A percentile compares a stretch with the other conserved stretches of the same genome.
phyloP scores from a whole-genome alignment of 2,113 vertebrate species.

The Triplophysa tibetana region DNA sequence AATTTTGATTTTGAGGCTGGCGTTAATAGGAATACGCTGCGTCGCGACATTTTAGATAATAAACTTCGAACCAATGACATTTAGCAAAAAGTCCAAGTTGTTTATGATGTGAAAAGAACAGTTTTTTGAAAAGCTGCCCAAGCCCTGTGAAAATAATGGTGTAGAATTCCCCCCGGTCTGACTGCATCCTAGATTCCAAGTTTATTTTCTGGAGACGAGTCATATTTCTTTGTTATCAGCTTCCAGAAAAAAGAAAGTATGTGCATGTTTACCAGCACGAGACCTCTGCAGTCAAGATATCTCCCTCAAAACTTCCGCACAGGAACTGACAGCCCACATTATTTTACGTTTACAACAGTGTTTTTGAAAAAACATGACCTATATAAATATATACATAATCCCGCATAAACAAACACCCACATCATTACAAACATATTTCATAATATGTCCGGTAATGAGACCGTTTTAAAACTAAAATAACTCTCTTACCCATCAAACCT shows the following conservation, averaged over 20 bases:
- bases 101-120: not conserved
- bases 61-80: not conserved
- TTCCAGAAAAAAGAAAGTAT: constrained; percentile 38
- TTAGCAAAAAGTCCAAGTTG: not conserved
- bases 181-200: constrained; percentile 6
- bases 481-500: not conserved
- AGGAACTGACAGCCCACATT: constrained; percentile 23
- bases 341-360: not conserved
- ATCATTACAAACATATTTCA: not conserved
- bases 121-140: not conserved
- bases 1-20: not conserved
- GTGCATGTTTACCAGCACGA: constrained; percentile 24
- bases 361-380: not conserved
- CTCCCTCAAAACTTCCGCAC: not conserved
- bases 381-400: not conserved
- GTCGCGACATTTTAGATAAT: not conserved
- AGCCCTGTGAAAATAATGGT: constrained; percentile 18
- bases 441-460: not conserved
- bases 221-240: constrained; percentile 30
- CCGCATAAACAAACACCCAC: constrained; percentile 28
- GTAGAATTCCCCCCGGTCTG: constrained; percentile 4
- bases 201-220: constrained; percentile 17
- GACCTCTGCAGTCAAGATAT: constrained; percentile 15
- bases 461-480: not conserved
- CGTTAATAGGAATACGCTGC: not conserved